Conservation (phyloP, 2,797 vertebrate genomes). For the Hybognathus amarus region DNA sequence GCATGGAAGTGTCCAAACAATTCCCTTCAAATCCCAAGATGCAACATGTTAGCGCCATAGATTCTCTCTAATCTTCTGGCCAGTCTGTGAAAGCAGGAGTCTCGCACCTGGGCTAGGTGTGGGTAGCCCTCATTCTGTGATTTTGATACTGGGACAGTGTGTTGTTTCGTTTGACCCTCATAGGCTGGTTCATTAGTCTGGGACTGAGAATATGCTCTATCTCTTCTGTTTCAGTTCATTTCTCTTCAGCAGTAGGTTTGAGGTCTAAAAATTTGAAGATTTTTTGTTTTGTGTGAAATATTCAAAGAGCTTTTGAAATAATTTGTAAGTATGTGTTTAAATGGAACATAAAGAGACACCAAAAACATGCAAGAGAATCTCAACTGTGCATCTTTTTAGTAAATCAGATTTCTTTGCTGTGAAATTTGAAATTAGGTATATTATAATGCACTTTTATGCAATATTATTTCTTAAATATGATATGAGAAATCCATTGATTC, state of each 20-base stretch:
- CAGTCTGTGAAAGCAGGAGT: constrained; percentile 34
- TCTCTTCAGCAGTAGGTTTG: background rate
- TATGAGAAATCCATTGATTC: background rate
- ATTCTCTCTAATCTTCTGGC: constrained; percentile 40
- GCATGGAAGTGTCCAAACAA: constrained; percentile 51
- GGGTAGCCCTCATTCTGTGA: constrained; percentile 63
- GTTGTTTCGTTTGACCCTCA: constrained; percentile 41
- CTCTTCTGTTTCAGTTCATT: constrained; percentile 29
- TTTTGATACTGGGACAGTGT: constrained; percentile 53
- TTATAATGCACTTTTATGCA: background rate
- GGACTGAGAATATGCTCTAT: constrained; percentile 9
- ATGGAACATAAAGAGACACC: background rate
- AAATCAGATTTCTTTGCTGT: background rate
- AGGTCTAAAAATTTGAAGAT: background rate
- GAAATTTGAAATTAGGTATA: background rate
- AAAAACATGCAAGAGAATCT: background rate
- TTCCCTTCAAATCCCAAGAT: constrained; percentile 34
- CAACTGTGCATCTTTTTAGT: background rate
- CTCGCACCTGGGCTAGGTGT: constrained; percentile 65
- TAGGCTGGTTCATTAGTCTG: constrained; percentile 31
- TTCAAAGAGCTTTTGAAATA: background rate
- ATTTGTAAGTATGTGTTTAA: background rate
- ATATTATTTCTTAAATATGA: background rate
- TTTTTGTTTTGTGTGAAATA: background rate
- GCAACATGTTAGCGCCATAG: constrained; percentile 30